These are phyloP conservation scores for Amiota minor DNA, from an alignment of 2,888 invertebrate species.

Conservation along the genomic window DNA sequence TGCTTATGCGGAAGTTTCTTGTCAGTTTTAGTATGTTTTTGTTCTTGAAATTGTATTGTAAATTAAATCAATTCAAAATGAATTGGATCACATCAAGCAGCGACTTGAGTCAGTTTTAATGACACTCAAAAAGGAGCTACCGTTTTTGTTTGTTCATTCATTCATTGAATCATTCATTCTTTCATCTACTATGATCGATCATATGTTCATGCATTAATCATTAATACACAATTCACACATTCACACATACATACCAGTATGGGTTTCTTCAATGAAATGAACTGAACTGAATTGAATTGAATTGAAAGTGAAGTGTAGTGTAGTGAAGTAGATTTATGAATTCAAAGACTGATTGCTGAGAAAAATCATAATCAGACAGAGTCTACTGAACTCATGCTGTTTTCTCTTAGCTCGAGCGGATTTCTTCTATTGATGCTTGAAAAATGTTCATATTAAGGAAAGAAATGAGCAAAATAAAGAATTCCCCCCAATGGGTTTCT, in stretches of 20 bases:
- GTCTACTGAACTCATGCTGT: slow-evolving; percentile 3
- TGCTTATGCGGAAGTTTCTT: slow-evolving; percentile 19
- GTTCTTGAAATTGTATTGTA: slow-evolving; percentile 17
- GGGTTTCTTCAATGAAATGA: background rate
- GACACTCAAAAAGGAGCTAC: slow-evolving; percentile 52
- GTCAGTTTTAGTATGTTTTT: slow-evolving; percentile 20
- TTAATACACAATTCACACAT: background rate
- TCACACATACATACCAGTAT: background rate
- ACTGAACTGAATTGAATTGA: slow-evolving; percentile 12
- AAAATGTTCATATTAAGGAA: background rate
- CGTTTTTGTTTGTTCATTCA: slow-evolving; percentile 1
- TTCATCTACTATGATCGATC: background rate
- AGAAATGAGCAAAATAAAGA: slow-evolving; percentile 9
- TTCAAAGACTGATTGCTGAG: background rate
- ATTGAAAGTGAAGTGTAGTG: background rate
- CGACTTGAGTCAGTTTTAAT: slow-evolving; percentile 62
- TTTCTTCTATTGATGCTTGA: background rate
- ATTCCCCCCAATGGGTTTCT: background rate
- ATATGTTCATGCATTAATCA: slow-evolving; percentile 26
- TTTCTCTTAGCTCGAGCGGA: background rate
- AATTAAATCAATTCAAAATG: background rate
- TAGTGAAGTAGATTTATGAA: too few relatives aligned
- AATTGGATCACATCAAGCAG: slow-evolving; percentile 51
- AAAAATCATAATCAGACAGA: slow-evolving; percentile 10
- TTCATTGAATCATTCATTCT: slow-evolving; percentile 7